Percentiles rank a stretch among this genome's conserved stretches.
These are phyloP conservation scores for Acanthis flammea DNA, from an alignment of 2,797 vertebrate genomes.

Conservation along the genomic window DNA sequence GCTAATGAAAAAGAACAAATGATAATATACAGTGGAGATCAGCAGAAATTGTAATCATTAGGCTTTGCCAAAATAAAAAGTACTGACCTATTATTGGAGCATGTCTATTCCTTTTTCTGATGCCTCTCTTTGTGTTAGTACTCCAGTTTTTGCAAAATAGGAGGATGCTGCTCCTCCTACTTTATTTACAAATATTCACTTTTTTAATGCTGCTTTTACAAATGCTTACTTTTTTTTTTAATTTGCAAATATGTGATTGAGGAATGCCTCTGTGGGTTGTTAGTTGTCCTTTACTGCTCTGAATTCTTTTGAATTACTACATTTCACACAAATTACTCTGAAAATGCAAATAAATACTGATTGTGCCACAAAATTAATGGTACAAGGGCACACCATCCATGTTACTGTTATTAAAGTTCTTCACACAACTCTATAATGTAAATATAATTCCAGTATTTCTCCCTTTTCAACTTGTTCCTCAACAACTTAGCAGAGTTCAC, in stretches of 20 bases:
- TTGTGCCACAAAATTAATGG: not conserved
- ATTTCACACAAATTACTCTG: not conserved
- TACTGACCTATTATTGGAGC: not conserved
- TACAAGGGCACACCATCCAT: not conserved
- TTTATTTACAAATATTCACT: not conserved
- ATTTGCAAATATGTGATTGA: not conserved
- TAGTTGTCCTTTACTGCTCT: not conserved
- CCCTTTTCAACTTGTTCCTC: not conserved
- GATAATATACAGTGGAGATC: not conserved
- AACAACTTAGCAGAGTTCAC: not conserved
- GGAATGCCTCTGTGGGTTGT: not conserved
- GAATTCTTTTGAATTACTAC: not conserved
- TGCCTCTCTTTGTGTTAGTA: not conserved
- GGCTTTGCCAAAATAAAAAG: not conserved
- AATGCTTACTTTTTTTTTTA: not conserved
- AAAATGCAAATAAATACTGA: not conserved
- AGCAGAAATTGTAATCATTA: not conserved
- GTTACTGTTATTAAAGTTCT: not conserved
- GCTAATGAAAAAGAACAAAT: conserved; percentile 24
- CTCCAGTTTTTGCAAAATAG: not conserved
- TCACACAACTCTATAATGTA: not conserved
- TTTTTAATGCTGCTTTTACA: not conserved
- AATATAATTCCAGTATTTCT: not conserved
- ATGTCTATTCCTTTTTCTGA: not conserved
- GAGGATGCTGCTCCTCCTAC: not conserved